These are phyloP conservation scores for Clunio marinus DNA, from an alignment of 2,888 invertebrate genomes.

Conservation along the genomic window DNA sequence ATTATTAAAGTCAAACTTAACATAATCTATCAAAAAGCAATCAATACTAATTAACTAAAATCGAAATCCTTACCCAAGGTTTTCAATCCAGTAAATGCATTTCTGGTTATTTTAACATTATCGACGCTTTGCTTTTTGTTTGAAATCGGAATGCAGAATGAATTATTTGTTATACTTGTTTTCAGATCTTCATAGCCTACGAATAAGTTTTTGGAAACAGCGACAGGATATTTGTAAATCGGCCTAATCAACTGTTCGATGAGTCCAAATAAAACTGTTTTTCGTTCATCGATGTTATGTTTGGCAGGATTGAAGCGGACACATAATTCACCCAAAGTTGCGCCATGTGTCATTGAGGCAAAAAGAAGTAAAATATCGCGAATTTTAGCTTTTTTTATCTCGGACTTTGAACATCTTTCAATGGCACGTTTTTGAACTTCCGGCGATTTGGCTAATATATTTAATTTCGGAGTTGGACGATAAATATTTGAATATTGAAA, in stretches of 20 bases:
- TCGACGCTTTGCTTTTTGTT: conserved; percentile 28
- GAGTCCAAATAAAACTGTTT: conserved; percentile 82
- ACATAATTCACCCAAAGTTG: conserved; percentile 71
- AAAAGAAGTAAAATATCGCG: conserved; percentile 71
- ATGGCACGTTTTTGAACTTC: conserved; percentile 66
- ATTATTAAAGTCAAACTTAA: too few species aligned
- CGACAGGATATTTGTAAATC: conserved; percentile 58
- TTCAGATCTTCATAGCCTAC: conserved; percentile 41
- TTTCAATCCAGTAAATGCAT: conserved; percentile 47
- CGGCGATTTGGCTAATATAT: conserved; percentile 61
- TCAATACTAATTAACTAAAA: conserved; percentile 31
- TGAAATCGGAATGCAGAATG: conserved; percentile 37
- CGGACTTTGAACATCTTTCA: conserved; percentile 62
- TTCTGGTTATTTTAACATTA: conserved; percentile 18
- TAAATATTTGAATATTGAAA: conserved; percentile 79
- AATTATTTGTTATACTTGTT: conserved; percentile 8
- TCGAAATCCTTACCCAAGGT: conserved; percentile 42
- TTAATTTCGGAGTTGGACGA: conserved; percentile 66
- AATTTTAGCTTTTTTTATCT: conserved; percentile 61
- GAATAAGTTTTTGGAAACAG: conserved; percentile 47
- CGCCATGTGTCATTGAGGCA: conserved; percentile 71
- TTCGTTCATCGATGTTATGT: conserved; percentile 72
- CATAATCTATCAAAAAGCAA: conserved; percentile 53
- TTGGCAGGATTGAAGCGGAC: conserved; percentile 68
- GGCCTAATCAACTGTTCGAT: conserved; percentile 76